Evolutionary conservation across 2,888 invertebrate species (phyloP), one percentile per base, ranked within the genome.

Genomic region (Reticulitermes lucifugus): DNA sequence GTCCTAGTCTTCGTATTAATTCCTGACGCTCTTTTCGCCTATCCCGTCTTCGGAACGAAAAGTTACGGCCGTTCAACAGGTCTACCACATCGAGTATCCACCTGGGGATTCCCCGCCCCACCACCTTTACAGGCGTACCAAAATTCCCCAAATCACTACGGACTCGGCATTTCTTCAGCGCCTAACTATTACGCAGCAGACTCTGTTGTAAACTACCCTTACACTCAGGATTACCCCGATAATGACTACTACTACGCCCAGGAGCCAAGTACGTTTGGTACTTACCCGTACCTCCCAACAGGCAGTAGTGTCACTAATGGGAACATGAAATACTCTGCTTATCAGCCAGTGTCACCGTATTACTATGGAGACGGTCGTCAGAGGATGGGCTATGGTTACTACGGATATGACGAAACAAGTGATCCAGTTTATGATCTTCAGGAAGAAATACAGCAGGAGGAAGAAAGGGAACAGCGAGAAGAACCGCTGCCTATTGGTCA

Each of bases 401-500:
- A 92, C 87, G 90, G 91, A 60, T 91, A 91, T 87, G 90, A 90
- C 60, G 90, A 91, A 79, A 75, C 85, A 88, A 60, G 90, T 91
- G 0, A 93, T 93, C 88, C 90, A 91, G 91, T 92, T 12, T 92
- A 93, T 86, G 92, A 93, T 87, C 90, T 92, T 21, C 93, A 94
- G 87, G 94, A 94, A 87, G 93, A 93, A 87, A 92, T 94, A 65
- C 91, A 93, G 70, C 92, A 93, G 84, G 94, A 94, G 89, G 93
- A 93, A 87, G 94, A 94, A 89, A 91, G 94, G 83, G 92, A 94
- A 88, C 90, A 91, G 86, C 88, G 91, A 21, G 91, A 91, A 86
- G 92, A 93, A 71, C 91, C 93, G 22, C 91, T 94, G 60, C 94
- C 94, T 0, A 93, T 94, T 46, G 94, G 94, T n/a, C 94, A 94